These are phyloP conservation scores for Cyanoramphus novaezelandiae DNA, from an alignment of 2,113 vertebrate species.

Conservation along the genomic window DNA sequence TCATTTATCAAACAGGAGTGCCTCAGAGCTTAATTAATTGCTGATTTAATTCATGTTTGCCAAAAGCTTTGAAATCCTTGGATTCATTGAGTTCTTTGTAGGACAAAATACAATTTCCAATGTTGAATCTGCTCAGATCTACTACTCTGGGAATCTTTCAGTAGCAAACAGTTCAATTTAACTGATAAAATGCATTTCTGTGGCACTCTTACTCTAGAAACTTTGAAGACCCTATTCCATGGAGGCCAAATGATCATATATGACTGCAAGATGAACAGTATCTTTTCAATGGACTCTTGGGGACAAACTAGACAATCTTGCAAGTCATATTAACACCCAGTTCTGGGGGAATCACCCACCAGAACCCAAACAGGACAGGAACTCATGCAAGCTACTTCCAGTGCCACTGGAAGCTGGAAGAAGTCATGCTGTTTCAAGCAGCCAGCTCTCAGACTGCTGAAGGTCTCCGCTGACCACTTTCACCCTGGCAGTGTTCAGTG, in stretches of 20 bases:
- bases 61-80: slow-evolving; percentile 59
- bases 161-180: neutral
- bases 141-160: neutral
- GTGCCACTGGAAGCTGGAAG: neutral
- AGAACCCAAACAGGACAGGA: neutral
- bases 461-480: neutral
- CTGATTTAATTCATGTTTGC: slow-evolving; percentile 45
- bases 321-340: neutral
- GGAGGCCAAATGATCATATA: neutral
- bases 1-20: slow-evolving; percentile 27
- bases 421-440: neutral
- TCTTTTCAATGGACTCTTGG: neutral
- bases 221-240: neutral
- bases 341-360: neutral
- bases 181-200: neutral
- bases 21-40: slow-evolving; percentile 38
- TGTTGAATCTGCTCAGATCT: slow-evolving; percentile 17
- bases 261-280: neutral
- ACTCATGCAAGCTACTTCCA: neutral
- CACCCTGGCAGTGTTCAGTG: neutral
- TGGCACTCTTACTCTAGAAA: neutral
- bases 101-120: slow-evolving; percentile 26
- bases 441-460: neutral
- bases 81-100: slow-evolving; percentile 25
- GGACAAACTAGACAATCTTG: neutral